Conservation (phyloP, 1,140 invertebrate genomes). For the Rhopalosiphum padi region DNA sequence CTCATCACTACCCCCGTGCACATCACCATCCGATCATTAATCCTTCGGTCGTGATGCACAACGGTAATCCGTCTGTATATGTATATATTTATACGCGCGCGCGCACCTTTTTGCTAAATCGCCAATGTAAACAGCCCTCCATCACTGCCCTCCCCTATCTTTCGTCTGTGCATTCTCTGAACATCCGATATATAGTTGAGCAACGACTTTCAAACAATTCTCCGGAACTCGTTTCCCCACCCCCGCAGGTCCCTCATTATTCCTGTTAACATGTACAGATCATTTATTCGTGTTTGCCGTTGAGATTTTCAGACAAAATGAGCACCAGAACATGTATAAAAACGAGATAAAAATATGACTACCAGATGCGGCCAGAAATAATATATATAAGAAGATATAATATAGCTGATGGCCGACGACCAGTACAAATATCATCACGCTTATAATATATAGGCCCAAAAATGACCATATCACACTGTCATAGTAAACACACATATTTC, state of each 20-base stretch:
- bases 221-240: not conserved
- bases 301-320: constrained; percentile 32
- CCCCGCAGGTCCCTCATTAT: constrained; percentile 4
- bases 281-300: constrained; percentile 42
- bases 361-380: constrained; percentile 13
- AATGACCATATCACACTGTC: not conserved
- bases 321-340: constrained; percentile 17
- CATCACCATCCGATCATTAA: constrained; percentile 49
- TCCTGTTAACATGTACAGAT: constrained; percentile 25
- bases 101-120: constrained; percentile 32
- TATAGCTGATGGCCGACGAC: not conserved
- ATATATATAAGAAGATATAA: not conserved
- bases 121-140: constrained; percentile 33
- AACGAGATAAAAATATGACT: constrained; percentile 35
- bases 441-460: not conserved
- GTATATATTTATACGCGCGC: not conserved
- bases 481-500: not conserved
- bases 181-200: constrained; percentile 25
- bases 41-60: constrained; percentile 30
- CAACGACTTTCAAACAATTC: constrained; percentile 34
- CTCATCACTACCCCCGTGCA: not conserved
- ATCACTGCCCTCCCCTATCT: not conserved
- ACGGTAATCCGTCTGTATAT: constrained; percentile 1
- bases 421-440: not conserved
- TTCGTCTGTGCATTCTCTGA: not conserved